Percentiles rank a stretch among this genome's conserved stretches.
These are phyloP conservation scores for Xylota segnis DNA, from an alignment of 2,888 invertebrate genomes.

Conservation along the genomic window DNA sequence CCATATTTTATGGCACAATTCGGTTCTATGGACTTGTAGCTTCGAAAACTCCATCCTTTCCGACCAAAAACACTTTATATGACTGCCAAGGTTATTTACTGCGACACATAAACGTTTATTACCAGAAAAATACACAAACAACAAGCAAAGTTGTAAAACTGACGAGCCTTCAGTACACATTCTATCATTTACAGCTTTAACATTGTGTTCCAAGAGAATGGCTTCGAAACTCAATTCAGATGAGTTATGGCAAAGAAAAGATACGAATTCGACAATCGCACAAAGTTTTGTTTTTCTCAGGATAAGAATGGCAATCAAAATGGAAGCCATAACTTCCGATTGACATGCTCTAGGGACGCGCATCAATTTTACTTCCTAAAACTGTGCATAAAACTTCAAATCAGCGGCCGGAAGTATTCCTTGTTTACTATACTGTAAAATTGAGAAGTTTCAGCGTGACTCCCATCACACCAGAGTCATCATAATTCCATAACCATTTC, in stretches of 20 bases:
- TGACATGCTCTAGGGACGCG: conserved; percentile 20
- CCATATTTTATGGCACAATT: background rate
- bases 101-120: conserved; percentile 25
- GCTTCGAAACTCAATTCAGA: conserved; percentile 2
- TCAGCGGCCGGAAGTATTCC: background rate
- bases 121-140: conserved; percentile 8
- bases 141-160: conserved; percentile 21
- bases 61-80: background rate
- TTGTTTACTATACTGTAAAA: conserved; percentile 26
- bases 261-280: background rate
- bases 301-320: conserved; percentile 22
- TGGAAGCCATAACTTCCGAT: conserved; percentile 40
- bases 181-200: background rate
- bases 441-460: conserved; percentile 8
- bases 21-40: too few species aligned
- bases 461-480: background rate
- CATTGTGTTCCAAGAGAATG: background rate
- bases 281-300: background rate
- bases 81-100: background rate
- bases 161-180: conserved; percentile 17
- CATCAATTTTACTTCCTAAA: conserved; percentile 26
- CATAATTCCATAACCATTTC: background rate
- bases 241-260: background rate
- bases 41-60: too few species aligned
- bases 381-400: conserved; percentile 6